Percentiles rank a stretch among this genome's conserved stretches.
Conservation (phyloP, 2,113 vertebrate genomes). For the Centrocercus urophasianus region DNA sequence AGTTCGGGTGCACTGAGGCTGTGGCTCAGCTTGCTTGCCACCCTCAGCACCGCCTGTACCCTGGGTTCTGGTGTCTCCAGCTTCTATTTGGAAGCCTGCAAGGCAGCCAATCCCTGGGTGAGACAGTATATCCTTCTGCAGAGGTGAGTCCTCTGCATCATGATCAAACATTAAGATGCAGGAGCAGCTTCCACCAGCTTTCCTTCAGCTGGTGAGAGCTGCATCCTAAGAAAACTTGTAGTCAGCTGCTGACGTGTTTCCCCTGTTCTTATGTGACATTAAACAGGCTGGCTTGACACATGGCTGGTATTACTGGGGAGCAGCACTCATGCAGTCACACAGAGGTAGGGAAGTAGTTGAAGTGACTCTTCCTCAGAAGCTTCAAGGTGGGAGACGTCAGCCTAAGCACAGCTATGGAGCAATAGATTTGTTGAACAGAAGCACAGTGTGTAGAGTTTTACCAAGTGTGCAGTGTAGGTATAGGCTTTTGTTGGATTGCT, state of each 20-base stretch:
- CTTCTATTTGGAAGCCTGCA: not conserved
- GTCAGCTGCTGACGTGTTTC: not conserved
- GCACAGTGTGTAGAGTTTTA: not conserved
- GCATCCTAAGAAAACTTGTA: not conserved
- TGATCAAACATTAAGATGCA: not conserved
- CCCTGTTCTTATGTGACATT: fast-evolving
- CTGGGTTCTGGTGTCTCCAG: not conserved
- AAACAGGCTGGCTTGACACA: not conserved
- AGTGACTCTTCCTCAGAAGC: not conserved
- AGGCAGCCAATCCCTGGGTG: not conserved
- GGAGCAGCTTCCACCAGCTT: not conserved
- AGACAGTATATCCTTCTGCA: not conserved
- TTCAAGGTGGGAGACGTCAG: not conserved
- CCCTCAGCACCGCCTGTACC: not conserved
- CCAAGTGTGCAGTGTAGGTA: not conserved
- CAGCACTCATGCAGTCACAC: not conserved
- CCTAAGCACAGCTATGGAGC: not conserved
- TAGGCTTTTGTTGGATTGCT: not conserved
- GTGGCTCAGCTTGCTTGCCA: not conserved
- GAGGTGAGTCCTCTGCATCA: fast-evolving
- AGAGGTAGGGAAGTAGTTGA: not conserved
- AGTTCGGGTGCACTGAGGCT: not conserved
- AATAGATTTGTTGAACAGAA: not conserved
- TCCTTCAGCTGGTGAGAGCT: not conserved
- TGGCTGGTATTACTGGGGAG: not conserved